Conservation (phyloP, 2,113 vertebrate species). For the Pseudopodoces humilis region DNA sequence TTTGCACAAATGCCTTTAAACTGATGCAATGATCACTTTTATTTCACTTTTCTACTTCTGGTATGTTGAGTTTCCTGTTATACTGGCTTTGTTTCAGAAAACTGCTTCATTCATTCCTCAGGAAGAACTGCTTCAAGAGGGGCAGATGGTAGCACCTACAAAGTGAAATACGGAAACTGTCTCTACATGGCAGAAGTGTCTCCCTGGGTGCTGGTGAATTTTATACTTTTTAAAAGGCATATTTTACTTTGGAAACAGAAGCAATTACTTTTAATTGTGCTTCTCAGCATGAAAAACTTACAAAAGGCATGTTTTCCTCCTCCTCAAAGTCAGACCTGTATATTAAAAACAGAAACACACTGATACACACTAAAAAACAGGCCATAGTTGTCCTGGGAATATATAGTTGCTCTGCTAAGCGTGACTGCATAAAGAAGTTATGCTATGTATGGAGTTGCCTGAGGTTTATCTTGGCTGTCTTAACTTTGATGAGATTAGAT, state of each 20-base stretch:
- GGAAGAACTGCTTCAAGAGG: background rate
- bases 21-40: background rate
- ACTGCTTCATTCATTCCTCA: background rate
- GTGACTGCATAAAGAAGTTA: background rate
- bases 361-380: background rate
- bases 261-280: constrained; percentile 60
- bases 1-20: constrained; percentile 37
- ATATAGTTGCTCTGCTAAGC: background rate
- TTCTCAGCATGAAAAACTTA: constrained; percentile 35
- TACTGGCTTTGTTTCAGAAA: background rate
- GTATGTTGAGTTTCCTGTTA: background rate
- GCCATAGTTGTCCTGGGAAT: background rate
- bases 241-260: constrained; percentile 34
- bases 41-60: background rate
- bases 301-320: background rate
- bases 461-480: constrained; percentile 6
- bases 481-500: constrained; percentile 28
- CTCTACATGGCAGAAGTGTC: background rate
- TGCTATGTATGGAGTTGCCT: background rate
- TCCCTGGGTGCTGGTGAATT: background rate
- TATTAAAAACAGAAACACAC: constrained; percentile 23
- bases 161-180: constrained; percentile 12
- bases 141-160: constrained; percentile 24
- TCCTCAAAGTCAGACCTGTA: constrained; percentile 15
- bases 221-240: constrained; percentile 1